phyloP scores from a whole-genome alignment of 2,797 vertebrate species.

The Esox lucius region DNA sequence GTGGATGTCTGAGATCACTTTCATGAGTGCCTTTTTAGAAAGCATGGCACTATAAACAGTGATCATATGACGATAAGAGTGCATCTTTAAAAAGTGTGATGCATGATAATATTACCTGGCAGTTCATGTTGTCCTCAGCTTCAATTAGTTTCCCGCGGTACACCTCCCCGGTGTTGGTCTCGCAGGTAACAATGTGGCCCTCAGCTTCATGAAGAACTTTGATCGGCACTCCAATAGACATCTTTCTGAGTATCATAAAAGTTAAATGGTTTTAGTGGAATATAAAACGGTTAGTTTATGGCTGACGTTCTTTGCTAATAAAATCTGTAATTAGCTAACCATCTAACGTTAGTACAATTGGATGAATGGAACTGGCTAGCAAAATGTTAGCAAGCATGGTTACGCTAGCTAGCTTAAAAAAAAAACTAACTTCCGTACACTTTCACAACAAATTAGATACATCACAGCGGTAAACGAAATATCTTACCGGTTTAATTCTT shows the following conservation, averaged over 20 bases:
- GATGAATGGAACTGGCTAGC: background rate
- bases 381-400: background rate
- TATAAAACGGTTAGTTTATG: background rate
- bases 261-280: background rate
- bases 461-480: background rate
- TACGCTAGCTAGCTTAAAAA: background rate
- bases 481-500: background rate
- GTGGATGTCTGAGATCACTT: too few relatives aligned
- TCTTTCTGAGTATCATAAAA: constrained; percentile 41
- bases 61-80: too few relatives aligned
- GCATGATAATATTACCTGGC: constrained; percentile 72
- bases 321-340: background rate
- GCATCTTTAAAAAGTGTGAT: background rate
- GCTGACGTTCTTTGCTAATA: background rate
- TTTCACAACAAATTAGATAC: background rate
- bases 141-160: constrained; percentile 87
- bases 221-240: constrained; percentile 88
- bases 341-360: background rate
- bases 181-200: constrained; percentile 86
- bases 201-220: constrained; percentile 90
- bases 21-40: too few relatives aligned
- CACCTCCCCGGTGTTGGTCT: constrained; percentile 86
- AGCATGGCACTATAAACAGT: too few relatives aligned
- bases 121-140: constrained; percentile 91
- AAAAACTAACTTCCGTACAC: background rate